phyloP scores from a whole-genome alignment of 2,113 vertebrate species.

The Ceyx cyanopectus region DNA sequence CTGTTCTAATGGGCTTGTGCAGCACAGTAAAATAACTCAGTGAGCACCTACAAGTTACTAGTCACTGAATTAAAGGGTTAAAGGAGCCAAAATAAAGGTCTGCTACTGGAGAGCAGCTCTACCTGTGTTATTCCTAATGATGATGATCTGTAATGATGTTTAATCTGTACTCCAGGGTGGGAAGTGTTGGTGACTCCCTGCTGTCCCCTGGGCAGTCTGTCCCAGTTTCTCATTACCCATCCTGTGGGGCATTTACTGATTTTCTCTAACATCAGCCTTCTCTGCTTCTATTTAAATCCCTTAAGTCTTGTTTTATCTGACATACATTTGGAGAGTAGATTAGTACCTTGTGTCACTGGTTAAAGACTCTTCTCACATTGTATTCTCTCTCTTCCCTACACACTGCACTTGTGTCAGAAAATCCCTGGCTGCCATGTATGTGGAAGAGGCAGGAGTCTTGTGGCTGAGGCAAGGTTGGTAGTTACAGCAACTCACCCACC shows the following conservation, averaged over 20 bases:
- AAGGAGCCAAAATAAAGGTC: background rate
- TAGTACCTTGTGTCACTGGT: background rate
- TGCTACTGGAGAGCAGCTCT: background rate
- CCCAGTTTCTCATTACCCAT: background rate
- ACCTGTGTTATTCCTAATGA: background rate
- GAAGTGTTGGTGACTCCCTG: background rate
- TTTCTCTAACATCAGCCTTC: background rate
- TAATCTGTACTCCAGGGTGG: background rate
- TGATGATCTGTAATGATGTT: background rate
- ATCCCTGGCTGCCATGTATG: background rate
- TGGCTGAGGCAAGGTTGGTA: background rate
- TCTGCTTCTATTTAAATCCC: background rate
- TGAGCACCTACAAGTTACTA: background rate
- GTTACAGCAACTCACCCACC: background rate
- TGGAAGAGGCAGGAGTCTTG: background rate
- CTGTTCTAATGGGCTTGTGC: background rate
- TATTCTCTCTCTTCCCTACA: background rate
- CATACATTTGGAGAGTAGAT: background rate
- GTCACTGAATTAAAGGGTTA: conserved; percentile 9
- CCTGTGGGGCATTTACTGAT: background rate
- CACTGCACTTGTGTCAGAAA: background rate
- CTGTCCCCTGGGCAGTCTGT: background rate
- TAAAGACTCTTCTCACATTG: background rate
- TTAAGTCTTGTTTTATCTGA: background rate
- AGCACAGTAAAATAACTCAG: background rate